Evolutionary conservation across 1,140 invertebrate species (phyloP).

Genomic region (Cyrtorhinus lividipennis): DNA sequence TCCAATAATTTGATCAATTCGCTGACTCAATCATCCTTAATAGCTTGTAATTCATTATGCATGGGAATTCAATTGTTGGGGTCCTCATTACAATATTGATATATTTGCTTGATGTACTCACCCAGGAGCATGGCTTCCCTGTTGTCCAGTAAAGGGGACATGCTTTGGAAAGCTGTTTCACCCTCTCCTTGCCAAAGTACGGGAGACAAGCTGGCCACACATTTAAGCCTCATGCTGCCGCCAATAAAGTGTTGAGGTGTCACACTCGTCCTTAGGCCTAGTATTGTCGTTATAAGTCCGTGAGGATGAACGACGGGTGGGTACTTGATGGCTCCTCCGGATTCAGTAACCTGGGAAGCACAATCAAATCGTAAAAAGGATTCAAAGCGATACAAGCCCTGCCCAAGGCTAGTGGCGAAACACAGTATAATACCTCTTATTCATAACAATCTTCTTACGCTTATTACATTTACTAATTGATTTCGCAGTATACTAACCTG

Average conservation of each 20-base stretch:
- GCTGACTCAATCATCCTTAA: no score
- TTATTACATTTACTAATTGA: no score
- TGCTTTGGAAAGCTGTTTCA: conserved; percentile 36
- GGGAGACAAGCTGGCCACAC: conserved; percentile 41
- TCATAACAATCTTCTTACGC: no score
- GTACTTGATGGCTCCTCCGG: conserved; percentile 33
- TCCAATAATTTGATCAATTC: no score
- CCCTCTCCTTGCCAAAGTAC: conserved; percentile 40
- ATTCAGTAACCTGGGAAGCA: conserved; percentile 35
- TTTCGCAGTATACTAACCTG: conserved; percentile 48
- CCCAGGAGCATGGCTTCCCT: conserved; percentile 41
- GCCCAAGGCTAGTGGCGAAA: no score
- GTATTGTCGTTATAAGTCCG: conserved; percentile 37
- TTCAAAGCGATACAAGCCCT: no score
- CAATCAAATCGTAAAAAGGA: not conserved
- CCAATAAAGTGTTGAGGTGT: conserved; percentile 35
- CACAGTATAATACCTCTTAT: no score
- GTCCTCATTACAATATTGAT: no score
- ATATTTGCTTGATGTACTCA: no score
- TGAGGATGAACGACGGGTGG: conserved; percentile 36
- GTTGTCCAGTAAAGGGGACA: conserved; percentile 37
- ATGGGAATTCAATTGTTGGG: no score
- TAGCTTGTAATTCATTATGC: no score
- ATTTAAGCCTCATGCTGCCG: conserved; percentile 41
- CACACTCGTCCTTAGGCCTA: conserved; percentile 38